phyloP scores from a whole-genome alignment of 1,140 invertebrate species.

The Anoplophora glabripennis region DNA sequence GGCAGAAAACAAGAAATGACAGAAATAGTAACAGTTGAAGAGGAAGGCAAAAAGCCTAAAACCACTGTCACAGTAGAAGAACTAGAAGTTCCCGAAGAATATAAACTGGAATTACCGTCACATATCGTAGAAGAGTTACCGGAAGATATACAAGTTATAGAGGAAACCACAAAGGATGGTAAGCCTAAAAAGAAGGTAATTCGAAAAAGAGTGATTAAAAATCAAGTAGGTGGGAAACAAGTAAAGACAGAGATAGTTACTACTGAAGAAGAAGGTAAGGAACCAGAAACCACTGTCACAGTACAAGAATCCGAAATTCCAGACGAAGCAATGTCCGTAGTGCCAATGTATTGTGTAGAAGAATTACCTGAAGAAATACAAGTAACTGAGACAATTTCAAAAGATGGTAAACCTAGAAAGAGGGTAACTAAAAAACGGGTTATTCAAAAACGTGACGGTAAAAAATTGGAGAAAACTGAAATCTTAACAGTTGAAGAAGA shows the following conservation, averaged over 20 bases:
- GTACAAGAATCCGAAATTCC: conserved; percentile 39
- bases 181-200: conserved; percentile 43
- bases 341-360: background rate
- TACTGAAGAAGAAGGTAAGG: conserved; percentile 44
- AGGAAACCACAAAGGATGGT: conserved; percentile 15
- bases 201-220: conserved; percentile 43
- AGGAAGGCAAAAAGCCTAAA: conserved; percentile 46
- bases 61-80: conserved; percentile 43
- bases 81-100: conserved; percentile 16
- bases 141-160: conserved; percentile 24
- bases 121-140: conserved; percentile 34
- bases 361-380: conserved; percentile 1
- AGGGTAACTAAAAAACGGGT: background rate
- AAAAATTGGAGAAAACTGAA: conserved; percentile 36
- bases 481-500: conserved; percentile 40
- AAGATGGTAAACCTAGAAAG: background rate
- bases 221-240: conserved; percentile 28
- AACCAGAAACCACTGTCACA: conserved; percentile 45
- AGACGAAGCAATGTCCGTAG: conserved; percentile 1
- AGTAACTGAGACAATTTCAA: background rate
- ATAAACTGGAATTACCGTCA: conserved; percentile 8
- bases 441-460: conserved; percentile 30
- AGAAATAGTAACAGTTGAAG: conserved; percentile 44
- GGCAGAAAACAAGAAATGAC: conserved; percentile 30
- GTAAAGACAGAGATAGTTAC: conserved; percentile 38